Conservation (phyloP, 2,113 vertebrate genomes). For the Prunella fulvescens region DNA sequence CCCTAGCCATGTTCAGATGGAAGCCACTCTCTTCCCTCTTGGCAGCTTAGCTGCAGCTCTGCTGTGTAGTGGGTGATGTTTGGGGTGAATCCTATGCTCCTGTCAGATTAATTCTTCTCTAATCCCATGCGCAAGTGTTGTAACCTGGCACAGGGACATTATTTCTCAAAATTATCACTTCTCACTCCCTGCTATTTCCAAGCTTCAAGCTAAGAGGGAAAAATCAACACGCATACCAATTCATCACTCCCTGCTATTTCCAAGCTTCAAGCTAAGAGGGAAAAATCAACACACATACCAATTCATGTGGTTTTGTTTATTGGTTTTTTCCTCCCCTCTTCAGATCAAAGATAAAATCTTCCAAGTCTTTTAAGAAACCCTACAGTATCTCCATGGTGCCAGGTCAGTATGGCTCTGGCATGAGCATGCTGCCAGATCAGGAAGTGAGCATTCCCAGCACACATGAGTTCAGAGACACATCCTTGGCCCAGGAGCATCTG, state of each 20-base stretch:
- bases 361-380: background rate
- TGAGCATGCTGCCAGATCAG: background rate
- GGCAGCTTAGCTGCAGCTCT: background rate
- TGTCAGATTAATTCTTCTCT: background rate
- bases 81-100: background rate
- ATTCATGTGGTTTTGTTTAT: background rate
- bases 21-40: background rate
- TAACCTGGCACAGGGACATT: background rate
- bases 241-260: background rate
- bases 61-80: background rate
- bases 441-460: background rate
- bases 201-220: background rate
- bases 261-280: background rate
- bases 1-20: background rate
- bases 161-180: background rate
- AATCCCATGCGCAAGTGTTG: background rate
- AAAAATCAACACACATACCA: background rate
- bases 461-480: slow-evolving; percentile 47
- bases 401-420: background rate
- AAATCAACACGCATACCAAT: too few species aligned
- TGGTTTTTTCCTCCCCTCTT: background rate
- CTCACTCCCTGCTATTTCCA: background rate
- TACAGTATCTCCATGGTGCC: background rate
- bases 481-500: slow-evolving; percentile 72
- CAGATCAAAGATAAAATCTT: slow-evolving; percentile 52